phyloP scores from a whole-genome alignment of 2,888 invertebrate species.

The Tachina grossa region DNA sequence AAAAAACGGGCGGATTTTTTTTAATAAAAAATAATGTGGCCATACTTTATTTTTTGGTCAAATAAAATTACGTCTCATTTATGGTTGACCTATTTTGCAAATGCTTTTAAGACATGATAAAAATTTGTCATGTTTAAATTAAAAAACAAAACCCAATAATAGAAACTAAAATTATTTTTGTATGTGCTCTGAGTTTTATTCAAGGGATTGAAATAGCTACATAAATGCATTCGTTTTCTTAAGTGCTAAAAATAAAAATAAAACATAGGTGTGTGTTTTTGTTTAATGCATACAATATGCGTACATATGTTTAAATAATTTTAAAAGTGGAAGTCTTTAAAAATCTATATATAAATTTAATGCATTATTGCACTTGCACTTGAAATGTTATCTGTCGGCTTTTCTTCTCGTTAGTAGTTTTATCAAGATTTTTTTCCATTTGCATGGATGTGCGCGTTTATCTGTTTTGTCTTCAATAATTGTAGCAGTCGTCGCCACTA shows the following conservation, averaged over 20 bases:
- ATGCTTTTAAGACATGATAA: conserved; percentile 55
- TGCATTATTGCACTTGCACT: conserved; percentile 69
- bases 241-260: conserved; percentile 13
- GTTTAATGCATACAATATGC: not conserved
- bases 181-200: not conserved
- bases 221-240: not conserved
- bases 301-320: not conserved
- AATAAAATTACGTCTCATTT: not conserved
- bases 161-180: too few relatives aligned
- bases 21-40: too few relatives aligned
- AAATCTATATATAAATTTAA: conserved; percentile 46
- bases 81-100: conserved; percentile 64
- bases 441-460: not conserved
- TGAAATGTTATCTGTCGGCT: conserved; percentile 57
- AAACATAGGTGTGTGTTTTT: not conserved
- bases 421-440: conserved; percentile 54
- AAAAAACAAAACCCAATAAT: not conserved
- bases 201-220: not conserved
- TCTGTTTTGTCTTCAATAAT: conserved; percentile 19
- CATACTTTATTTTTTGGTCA: too few relatives aligned
- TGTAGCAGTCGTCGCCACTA: conserved; percentile 42
- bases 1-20: too few relatives aligned
- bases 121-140: conserved; percentile 34
- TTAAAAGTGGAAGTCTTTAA: conserved; percentile 17
- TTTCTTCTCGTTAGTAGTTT: conserved; percentile 43